Percentiles rank a stretch among this genome's conserved stretches.
Evolutionary conservation across 2,888 invertebrate species (phyloP).

Genomic region (Ischnura elegans): DNA sequence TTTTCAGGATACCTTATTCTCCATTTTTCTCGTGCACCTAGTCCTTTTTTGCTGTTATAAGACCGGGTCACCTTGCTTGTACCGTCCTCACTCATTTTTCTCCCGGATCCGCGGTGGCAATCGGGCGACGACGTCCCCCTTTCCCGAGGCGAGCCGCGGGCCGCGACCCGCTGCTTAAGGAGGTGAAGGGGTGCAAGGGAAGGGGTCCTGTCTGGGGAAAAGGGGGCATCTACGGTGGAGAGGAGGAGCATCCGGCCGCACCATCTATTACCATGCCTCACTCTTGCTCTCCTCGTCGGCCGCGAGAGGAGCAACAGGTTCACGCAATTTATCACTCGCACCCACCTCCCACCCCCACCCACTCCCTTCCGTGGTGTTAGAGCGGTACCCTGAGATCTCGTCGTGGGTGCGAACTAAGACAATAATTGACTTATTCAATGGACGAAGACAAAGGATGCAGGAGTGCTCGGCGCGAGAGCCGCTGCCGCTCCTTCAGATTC

Average conservation of each 20-base stretch:
- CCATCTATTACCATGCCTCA: conserved; percentile 15
- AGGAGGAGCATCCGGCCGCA: conserved; percentile 32
- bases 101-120: not conserved
- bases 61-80: too few species aligned
- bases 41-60: too few species aligned
- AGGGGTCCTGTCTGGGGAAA: too few species aligned
- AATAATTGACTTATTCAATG: conserved; percentile 67
- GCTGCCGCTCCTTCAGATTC: not conserved
- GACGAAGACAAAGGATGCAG: conserved; percentile 63
- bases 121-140: too few species aligned
- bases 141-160: not conserved
- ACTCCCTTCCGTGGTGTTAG: not conserved
- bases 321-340: conserved; percentile 61
- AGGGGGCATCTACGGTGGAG: not conserved
- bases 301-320: conserved; percentile 57
- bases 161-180: conserved; percentile 36
- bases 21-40: too few species aligned
- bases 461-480: not conserved
- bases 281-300: not conserved
- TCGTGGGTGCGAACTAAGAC: conserved; percentile 66
- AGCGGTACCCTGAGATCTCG: conserved; percentile 19
- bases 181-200: conserved; percentile 28
- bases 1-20: too few species aligned
- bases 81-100: not conserved
- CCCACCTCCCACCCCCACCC: not conserved